These are phyloP conservation scores for Drosophila miranda DNA, from an alignment of 1,140 invertebrate genomes.

Conservation along the genomic window DNA sequence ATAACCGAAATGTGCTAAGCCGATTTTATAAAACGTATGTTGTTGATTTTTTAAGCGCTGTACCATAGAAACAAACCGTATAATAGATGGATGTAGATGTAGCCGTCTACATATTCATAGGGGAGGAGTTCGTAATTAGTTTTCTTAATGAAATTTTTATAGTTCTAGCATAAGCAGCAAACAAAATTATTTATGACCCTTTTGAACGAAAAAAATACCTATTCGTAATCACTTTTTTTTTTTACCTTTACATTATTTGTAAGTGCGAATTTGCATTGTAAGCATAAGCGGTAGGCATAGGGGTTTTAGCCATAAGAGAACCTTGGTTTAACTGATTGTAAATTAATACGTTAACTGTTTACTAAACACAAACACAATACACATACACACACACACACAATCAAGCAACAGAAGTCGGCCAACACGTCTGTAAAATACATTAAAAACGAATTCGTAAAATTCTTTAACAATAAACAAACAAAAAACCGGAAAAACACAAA, in stretches of 20 bases:
- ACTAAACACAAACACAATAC: constrained; percentile 53
- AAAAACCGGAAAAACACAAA: constrained; percentile 61
- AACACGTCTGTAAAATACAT: constrained; percentile 69
- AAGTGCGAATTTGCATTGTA: constrained; percentile 71
- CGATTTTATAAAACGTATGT: constrained; percentile 63
- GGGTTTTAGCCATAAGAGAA: constrained; percentile 58
- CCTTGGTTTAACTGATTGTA: constrained; percentile 74
- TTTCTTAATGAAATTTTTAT: constrained; percentile 39
- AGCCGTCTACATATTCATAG: constrained; percentile 17
- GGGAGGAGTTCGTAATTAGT: constrained; percentile 47
- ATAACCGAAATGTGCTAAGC: constrained; percentile 41
- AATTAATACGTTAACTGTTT: constrained; percentile 79
- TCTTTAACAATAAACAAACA: constrained; percentile 68
- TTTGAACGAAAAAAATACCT: constrained; percentile 49
- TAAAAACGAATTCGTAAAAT: constrained; percentile 71
- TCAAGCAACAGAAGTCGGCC: constrained; percentile 32
- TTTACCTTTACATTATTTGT: constrained; percentile 63
- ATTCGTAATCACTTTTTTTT: constrained; percentile 59
- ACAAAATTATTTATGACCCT: constrained; percentile 69
- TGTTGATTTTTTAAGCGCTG: constrained; percentile 68
- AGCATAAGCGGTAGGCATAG: constrained; percentile 65
- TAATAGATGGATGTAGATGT: constrained; percentile 22
- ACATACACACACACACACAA: constrained; percentile 36
- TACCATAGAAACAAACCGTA: constrained; percentile 37
- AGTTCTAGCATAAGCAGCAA: constrained; percentile 52